A percentile compares a stretch with the other conserved stretches of the same genome.
These are phyloP conservation scores for Allobates femoralis DNA, from an alignment of 2,797 vertebrate species.

Conservation along the genomic window DNA sequence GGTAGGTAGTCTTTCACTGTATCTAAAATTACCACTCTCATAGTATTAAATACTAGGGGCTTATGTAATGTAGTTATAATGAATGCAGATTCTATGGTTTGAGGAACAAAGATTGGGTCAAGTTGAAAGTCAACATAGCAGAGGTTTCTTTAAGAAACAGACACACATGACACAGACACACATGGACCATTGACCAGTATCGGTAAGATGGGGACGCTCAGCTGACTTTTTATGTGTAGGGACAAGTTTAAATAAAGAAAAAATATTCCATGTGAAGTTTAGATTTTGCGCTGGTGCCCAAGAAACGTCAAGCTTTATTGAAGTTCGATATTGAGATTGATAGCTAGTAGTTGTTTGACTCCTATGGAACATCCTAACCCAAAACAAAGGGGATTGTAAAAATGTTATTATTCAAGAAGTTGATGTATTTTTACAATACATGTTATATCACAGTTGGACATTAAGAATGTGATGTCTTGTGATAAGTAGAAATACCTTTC, in stretches of 20 bases:
- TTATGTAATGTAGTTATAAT: background rate
- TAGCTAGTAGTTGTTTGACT: background rate
- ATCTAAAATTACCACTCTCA: background rate
- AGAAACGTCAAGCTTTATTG: background rate
- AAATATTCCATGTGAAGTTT: background rate
- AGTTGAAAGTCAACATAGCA: background rate
- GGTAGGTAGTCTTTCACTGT: constrained; percentile 71
- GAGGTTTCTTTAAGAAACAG: too few relatives aligned
- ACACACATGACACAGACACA: too few relatives aligned
- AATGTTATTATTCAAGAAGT: background rate
- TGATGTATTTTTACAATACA: background rate
- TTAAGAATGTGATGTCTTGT: background rate
- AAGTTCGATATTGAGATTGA: background rate
- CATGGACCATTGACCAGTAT: too few relatives aligned
- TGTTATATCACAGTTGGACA: background rate
- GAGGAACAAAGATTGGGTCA: too few relatives aligned
- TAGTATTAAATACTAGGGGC: too few relatives aligned
- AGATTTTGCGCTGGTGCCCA: background rate
- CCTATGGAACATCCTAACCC: background rate
- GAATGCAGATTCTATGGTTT: too few relatives aligned
- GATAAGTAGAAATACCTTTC: too few relatives aligned
- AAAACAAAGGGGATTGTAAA: background rate
- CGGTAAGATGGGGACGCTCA: too few relatives aligned
- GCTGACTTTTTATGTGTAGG: too few relatives aligned
- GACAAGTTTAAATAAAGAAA: background rate